Percentiles rank a stretch among this genome's conserved stretches.
Evolutionary conservation across 1,140 invertebrate genomes (phyloP).

Genomic region (Drosophila orosa): DNA sequence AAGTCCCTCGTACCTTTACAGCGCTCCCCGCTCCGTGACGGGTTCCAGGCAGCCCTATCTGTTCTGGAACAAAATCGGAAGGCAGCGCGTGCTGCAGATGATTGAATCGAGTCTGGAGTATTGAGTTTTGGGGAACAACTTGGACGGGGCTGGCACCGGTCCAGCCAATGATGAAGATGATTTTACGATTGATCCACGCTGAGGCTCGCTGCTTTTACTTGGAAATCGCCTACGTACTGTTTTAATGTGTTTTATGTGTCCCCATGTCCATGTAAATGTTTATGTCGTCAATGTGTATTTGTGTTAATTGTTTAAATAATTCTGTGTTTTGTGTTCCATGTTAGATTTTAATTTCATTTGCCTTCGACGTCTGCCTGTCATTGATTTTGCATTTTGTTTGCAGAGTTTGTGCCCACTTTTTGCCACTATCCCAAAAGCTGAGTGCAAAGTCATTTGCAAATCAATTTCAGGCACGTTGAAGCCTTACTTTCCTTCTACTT

Average conservation of each 20-base stretch:
- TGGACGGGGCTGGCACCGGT: constrained; percentile 59
- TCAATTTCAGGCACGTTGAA: constrained; percentile 6
- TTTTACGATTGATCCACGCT: constrained; percentile 54
- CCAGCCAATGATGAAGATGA: constrained; percentile 9
- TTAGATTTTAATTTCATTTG: constrained; percentile 34
- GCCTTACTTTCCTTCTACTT: constrained; percentile 19
- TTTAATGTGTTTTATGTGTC: constrained; percentile 76
- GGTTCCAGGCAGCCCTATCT: constrained; percentile 73
- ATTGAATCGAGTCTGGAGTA: constrained; percentile 79
- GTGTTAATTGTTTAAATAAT: constrained; percentile 42
- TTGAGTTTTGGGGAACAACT: constrained; percentile 7
- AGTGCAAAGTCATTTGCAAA: constrained; percentile 27
- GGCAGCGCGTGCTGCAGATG: constrained; percentile 78
- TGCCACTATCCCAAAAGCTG: constrained; percentile 68
- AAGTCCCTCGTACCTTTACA: constrained; percentile 13
- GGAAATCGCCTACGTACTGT: constrained; percentile 32
- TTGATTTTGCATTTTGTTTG: constrained; percentile 3
- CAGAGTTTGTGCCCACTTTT: constrained; percentile 43
- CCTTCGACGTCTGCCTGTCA: neutral
- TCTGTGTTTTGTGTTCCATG: constrained; percentile 50
- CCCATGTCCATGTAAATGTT: constrained; percentile 36
- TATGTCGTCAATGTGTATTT: constrained; percentile 47
- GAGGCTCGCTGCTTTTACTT: constrained; percentile 65
- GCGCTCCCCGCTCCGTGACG: constrained; percentile 70
- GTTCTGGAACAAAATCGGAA: constrained; percentile 84